Percentiles rank a stretch among this genome's conserved stretches.
These are phyloP conservation scores for Thunnus thynnus DNA, from an alignment of 2,113 vertebrate species.

Conservation along the genomic window DNA sequence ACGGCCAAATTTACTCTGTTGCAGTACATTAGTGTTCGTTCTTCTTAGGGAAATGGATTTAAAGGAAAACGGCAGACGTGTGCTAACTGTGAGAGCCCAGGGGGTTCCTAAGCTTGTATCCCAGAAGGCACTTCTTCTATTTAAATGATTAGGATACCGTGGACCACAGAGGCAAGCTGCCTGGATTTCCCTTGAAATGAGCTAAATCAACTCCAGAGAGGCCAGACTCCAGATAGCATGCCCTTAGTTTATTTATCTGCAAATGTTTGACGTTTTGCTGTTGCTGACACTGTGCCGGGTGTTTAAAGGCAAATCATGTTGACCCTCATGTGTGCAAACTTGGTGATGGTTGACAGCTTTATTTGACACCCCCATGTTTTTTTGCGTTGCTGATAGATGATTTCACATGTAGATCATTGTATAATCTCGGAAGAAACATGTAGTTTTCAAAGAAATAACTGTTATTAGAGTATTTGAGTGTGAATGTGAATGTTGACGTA, in stretches of 20 bases:
- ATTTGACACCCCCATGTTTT: background rate
- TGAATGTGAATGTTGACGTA: no score
- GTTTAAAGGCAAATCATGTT: slow-evolving; percentile 26
- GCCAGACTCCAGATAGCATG: slow-evolving; percentile 40
- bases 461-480: no score
- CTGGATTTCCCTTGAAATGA: slow-evolving; percentile 46
- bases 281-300: slow-evolving; percentile 1
- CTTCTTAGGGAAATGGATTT: slow-evolving; percentile 66
- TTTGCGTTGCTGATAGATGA: background rate
- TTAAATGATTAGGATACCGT: slow-evolving; percentile 55
- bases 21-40: slow-evolving; percentile 75
- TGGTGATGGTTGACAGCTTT: slow-evolving; percentile 1
- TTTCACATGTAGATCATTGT: background rate
- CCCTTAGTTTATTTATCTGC: slow-evolving; percentile 47
- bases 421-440: background rate
- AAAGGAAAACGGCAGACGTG: slow-evolving; percentile 53
- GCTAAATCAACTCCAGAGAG: slow-evolving; percentile 49
- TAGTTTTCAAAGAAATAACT: background rate
- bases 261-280: slow-evolving; percentile 26
- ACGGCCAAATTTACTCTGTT: slow-evolving; percentile 75
- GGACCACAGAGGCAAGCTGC: slow-evolving; percentile 42
- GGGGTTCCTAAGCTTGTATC: slow-evolving; percentile 60
- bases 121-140: slow-evolving; percentile 41
- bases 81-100: slow-evolving; percentile 51
- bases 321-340: slow-evolving; percentile 37